These are phyloP conservation scores for Benthochromis sp. DNA, from an alignment of 2,113 vertebrate species.

Conservation along the genomic window DNA sequence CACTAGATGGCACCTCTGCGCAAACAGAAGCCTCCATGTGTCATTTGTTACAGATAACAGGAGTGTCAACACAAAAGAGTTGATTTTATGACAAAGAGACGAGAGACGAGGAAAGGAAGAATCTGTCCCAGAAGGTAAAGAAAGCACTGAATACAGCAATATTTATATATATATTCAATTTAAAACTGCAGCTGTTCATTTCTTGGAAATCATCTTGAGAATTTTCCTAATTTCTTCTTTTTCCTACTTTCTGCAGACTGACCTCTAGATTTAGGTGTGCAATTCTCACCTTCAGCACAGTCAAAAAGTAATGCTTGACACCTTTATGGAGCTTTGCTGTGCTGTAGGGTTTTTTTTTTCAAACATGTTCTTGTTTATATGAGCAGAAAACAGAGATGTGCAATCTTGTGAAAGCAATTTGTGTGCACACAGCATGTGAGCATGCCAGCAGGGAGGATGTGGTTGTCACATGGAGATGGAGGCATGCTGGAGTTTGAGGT, in stretches of 20 bases:
- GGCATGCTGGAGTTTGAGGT: neutral
- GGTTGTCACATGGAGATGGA: constrained; percentile 4
- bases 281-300: constrained; percentile 3
- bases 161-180: neutral
- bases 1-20: constrained; percentile 44
- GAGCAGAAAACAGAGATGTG: neutral
- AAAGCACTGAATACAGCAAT: neutral
- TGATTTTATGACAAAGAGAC: neutral
- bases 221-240: neutral
- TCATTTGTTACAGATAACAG: neutral
- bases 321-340: neutral
- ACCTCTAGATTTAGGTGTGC: neutral
- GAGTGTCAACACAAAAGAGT: neutral
- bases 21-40: neutral
- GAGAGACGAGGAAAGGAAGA: neutral
- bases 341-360: neutral
- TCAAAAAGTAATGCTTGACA: neutral
- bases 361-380: neutral
- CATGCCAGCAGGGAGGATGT: constrained; percentile 25
- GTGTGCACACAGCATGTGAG: neutral
- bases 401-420: neutral
- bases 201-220: neutral
- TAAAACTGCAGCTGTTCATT: neutral
- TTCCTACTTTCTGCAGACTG: neutral
- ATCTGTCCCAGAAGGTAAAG: constrained; percentile 3